phyloP scores from a whole-genome alignment of 2,888 invertebrate genomes.

The Diarsia rubi region DNA sequence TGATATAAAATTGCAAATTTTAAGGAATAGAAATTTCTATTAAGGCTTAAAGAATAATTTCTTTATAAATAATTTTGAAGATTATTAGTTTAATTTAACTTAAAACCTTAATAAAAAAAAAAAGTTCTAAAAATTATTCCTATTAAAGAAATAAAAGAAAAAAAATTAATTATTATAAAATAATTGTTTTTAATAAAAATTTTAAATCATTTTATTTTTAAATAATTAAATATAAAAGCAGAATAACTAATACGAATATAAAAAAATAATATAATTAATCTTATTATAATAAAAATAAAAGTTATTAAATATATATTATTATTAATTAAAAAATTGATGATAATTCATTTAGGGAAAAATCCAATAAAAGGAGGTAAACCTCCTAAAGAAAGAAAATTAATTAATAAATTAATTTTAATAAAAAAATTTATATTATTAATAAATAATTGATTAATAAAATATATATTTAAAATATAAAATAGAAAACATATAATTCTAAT shows the following conservation, averaged over 20 bases:
- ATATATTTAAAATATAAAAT: conserved; percentile 87
- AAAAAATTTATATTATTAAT: conserved; percentile 79
- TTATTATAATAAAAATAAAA: conserved; percentile 87
- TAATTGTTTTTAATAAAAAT: conserved; percentile 79
- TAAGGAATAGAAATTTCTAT: conserved; percentile 79
- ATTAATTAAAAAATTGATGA: conserved; percentile 88
- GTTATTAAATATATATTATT: conserved; percentile 83
- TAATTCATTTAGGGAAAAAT: conserved; percentile 92
- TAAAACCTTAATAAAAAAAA: conserved; percentile 89
- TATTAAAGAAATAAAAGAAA: conserved; percentile 75
- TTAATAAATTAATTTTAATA: conserved; percentile 88
- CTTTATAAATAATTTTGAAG: conserved; percentile 92
- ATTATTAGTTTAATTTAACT: conserved; percentile 92
- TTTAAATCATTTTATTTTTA: conserved; percentile 87
- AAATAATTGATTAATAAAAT: conserved; percentile 89
- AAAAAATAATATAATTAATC: conserved; percentile 90
- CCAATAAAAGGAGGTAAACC: conserved; percentile 92
- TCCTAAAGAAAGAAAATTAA: conserved; percentile 91
- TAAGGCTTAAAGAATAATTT: conserved; percentile 91
- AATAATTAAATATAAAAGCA: conserved; percentile 86
- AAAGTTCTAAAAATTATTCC: conserved; percentile 82
- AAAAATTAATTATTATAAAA: conserved; percentile 74
- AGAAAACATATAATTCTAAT: conserved; percentile 84
- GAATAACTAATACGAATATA: conserved; percentile 90
- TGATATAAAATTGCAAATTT: conserved; percentile 93